Conservation (phyloP, 1,140 invertebrate species). For the Trachymyrmex septentrionalis region DNA sequence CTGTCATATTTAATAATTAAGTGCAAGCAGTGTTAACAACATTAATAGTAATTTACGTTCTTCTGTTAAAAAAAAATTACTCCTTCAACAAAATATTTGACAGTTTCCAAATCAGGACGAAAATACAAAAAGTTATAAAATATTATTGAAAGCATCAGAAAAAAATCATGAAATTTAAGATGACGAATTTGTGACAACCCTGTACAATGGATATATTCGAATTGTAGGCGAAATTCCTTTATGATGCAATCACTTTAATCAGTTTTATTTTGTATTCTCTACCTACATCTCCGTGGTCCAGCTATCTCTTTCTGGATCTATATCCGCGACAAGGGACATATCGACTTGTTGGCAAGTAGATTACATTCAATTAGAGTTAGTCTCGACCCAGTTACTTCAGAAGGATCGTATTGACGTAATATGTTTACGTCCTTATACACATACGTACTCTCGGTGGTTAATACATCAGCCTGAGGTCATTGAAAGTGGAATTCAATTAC, state of each 20-base stretch:
- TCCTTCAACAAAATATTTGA: no score
- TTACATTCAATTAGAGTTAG: slow-evolving; percentile 59
- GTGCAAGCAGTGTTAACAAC: no score
- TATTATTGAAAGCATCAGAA: no score
- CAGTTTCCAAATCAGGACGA: no score
- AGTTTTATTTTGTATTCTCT: not conserved
- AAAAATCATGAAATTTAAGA: no score
- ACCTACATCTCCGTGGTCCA: not conserved
- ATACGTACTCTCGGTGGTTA: slow-evolving; percentile 9
- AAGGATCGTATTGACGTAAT: slow-evolving; percentile 63
- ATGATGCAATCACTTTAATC: not conserved
- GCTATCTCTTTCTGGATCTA: not conserved
- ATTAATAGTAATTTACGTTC: no score
- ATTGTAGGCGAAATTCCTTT: not conserved
- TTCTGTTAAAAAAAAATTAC: no score
- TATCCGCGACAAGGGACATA: slow-evolving; percentile 30
- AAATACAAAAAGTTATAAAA: no score
- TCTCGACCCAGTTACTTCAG: slow-evolving; percentile 53
- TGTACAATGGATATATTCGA: not conserved
- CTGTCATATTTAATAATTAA: no score
- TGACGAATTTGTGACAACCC: no score
- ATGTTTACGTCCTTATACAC: slow-evolving; percentile 37
- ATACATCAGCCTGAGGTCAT: not conserved
- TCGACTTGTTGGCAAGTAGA: slow-evolving; percentile 31
- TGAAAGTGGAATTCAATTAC: slow-evolving; percentile 54